These are phyloP conservation scores for Lasioglossum leucozonium DNA, from an alignment of 2,888 invertebrate species.

Conservation along the genomic window DNA sequence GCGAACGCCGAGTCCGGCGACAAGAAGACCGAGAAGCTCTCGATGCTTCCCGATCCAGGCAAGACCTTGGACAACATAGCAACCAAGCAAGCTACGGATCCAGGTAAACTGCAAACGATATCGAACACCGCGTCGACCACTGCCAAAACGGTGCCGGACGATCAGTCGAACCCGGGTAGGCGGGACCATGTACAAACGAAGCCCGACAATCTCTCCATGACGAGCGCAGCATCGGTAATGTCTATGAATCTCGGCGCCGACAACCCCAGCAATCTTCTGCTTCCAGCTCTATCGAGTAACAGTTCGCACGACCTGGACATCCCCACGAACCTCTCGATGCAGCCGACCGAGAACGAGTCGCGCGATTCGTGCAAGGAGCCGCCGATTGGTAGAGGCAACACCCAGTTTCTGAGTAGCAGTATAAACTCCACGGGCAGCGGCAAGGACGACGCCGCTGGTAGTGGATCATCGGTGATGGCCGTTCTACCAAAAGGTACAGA, in stretches of 20 bases:
- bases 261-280: conserved; percentile 59
- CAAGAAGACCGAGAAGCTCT: conserved; percentile 66
- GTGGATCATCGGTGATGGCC: conserved; percentile 59
- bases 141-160: conserved; percentile 64
- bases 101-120: conserved; percentile 58
- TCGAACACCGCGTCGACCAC: conserved; percentile 55
- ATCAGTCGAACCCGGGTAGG: conserved; percentile 62
- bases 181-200: conserved; percentile 74
- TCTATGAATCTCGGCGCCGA: conserved; percentile 63
- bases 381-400: conserved; percentile 66
- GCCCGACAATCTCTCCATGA: conserved; percentile 73
- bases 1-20: conserved; percentile 77
- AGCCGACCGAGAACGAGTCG: conserved; percentile 71
- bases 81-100: conserved; percentile 58
- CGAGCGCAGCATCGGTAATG: conserved; percentile 63
- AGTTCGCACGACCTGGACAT: conserved; percentile 75
- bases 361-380: conserved; percentile 77
- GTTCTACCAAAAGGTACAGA: conserved; percentile 66
- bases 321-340: conserved; percentile 82
- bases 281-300: conserved; percentile 61
- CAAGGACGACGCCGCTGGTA: conserved; percentile 73
- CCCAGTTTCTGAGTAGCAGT: conserved; percentile 75
- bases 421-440: conserved; percentile 68
- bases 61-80: conserved; percentile 73
- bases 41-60: conserved; percentile 62